Evolutionary conservation across 2,113 vertebrate species (phyloP), one percentile per base, ranked within the genome.

Genomic region (Cephalopterus ornatus): DNA sequence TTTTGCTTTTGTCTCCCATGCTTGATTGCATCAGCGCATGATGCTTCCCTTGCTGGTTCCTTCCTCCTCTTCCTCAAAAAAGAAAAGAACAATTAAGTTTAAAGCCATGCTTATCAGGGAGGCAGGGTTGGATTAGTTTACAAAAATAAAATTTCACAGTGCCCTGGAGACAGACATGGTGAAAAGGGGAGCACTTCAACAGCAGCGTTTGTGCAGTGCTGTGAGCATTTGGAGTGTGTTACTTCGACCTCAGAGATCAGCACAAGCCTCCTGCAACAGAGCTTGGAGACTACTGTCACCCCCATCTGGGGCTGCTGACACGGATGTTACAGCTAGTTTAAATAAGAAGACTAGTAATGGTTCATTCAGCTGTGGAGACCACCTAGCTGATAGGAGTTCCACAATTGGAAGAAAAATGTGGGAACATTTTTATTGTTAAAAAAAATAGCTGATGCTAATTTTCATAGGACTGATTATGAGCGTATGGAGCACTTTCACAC

Each of bases 11-110:
- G 21, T 79, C 62, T 74, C 66, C 28, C 1, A 0, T 35, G 33
- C 35, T 82, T 85, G 71, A 56, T 42, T 58, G 28, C 5, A 4
- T 70, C 58, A 35, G 26, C 1, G 2, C 8, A 11, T 0, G 1
- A 52, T 42, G 30, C 33, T 46, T 52, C n/a, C 47, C 93, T 79
- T 12, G 3, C 68, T 88, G 35, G 47, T 47, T 74, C 24, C 12
- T 92, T 33, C 33, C 28, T 35, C 27, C 37, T 63, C 46, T 20
- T 68, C 35, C 39, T 61, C 3, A 1, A 65, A 47, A 74, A 65
- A 65, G 8, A 74, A 75, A 82, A 79, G 20, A 46, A 62, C 78
- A 72, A 84, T 37, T 53, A 55, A 50, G 32, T 66, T 76, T 82
- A 87, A 71, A 82, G 11, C 15, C 56, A 20, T 4, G 53, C 20